phyloP scores from a whole-genome alignment of 2,888 invertebrate genomes.

The Parnassius orleans region DNA sequence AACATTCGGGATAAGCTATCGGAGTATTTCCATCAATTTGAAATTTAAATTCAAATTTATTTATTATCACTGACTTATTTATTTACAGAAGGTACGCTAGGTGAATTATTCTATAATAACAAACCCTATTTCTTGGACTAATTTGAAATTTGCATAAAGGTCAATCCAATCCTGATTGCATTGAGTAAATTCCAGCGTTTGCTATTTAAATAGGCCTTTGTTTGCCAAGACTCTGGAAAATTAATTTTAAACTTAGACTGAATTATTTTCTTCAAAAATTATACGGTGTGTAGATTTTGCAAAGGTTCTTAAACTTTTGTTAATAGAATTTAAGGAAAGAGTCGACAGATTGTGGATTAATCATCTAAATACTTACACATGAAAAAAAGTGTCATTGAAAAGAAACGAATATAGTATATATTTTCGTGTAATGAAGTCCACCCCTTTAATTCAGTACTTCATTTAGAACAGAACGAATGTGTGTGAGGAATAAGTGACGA shows the following conservation, averaged over 20 bases:
- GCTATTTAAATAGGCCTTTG: conserved; percentile 53
- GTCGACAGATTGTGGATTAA: too few relatives aligned
- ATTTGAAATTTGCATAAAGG: conserved; percentile 64
- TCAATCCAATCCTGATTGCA: too few relatives aligned
- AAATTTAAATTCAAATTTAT: not conserved
- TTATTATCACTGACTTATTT: not conserved
- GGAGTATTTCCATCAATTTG: not conserved
- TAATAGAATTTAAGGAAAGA: not conserved
- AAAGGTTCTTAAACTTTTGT: not conserved
- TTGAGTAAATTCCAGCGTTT: too few relatives aligned
- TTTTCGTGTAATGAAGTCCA: too few relatives aligned
- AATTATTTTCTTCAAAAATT: conserved; percentile 23
- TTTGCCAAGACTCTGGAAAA: conserved; percentile 37
- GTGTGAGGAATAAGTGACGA: too few relatives aligned
- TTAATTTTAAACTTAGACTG: conserved; percentile 26
- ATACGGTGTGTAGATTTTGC: conserved; percentile 1
- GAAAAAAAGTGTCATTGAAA: too few relatives aligned
- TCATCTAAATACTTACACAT: too few relatives aligned
- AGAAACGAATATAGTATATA: too few relatives aligned
- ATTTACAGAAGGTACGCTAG: conserved; percentile 47
- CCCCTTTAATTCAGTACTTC: too few relatives aligned
- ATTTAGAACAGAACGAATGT: too few relatives aligned
- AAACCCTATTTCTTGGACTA: conserved; percentile 43
- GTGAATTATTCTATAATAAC: conserved; percentile 69
- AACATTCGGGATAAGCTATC: too few relatives aligned